Percentiles rank a stretch among this genome's conserved stretches.
Conservation (phyloP, 2,797 vertebrate species). For the Parauchenoglanis ngamensis region DNA sequence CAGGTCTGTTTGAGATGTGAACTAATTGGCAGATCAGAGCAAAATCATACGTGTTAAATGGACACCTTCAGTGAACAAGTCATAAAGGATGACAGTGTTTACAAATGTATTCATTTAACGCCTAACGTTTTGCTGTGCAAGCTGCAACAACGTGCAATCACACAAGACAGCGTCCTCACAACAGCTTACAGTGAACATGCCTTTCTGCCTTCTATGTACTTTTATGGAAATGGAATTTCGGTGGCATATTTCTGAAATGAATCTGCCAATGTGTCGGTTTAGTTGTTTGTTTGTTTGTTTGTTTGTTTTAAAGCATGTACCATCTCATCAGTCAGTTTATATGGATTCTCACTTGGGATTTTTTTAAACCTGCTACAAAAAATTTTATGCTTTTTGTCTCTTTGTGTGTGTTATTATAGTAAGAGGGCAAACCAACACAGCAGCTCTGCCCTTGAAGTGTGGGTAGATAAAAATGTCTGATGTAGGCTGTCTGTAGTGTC, state of each 20-base stretch:
- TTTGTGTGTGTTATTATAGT: background rate
- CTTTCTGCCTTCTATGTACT: background rate
- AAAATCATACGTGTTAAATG: background rate
- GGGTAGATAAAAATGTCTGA: slow-evolving; percentile 22
- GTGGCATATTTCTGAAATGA: background rate
- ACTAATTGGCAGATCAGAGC: background rate
- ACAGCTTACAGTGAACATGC: background rate
- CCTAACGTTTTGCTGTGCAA: background rate
- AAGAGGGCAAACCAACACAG: background rate
- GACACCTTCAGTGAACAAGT: background rate
- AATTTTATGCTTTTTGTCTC: background rate
- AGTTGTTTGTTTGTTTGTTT: background rate
- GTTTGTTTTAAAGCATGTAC: background rate
- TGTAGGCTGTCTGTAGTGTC: slow-evolving; percentile 5
- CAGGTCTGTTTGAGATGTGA: background rate
- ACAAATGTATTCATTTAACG: background rate
- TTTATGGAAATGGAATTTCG: background rate
- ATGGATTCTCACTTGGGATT: background rate
- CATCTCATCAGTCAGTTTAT: background rate
- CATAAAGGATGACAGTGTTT: background rate
- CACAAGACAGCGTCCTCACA: background rate
- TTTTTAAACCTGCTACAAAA: background rate
- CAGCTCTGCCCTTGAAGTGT: slow-evolving; percentile 17
- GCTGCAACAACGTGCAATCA: slow-evolving; percentile 7
- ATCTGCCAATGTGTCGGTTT: background rate